Evolutionary conservation across 1,140 invertebrate species (phyloP), one percentile per base, ranked within the genome.

Genomic region (Drosophila quadrilineata): DNA sequence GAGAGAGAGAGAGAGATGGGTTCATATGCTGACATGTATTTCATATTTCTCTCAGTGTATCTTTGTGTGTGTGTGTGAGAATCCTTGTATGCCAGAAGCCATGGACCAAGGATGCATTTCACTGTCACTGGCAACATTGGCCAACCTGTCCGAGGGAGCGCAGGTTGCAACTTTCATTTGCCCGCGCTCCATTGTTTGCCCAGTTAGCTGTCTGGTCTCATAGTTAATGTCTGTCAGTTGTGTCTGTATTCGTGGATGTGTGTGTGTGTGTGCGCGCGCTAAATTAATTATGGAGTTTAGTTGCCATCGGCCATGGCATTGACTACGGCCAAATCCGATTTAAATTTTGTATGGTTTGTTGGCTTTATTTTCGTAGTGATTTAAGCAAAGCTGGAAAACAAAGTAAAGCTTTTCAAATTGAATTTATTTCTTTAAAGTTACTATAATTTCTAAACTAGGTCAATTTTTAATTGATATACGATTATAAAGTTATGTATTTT

Each of bases 81-180:
- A 40, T 3, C 26, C 24, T n/a, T n/a, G n/a, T 8, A 9, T 14
- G 31, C 6, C 43, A 46, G 24, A 35, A 16, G 9, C 33, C 35
- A 8, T 52, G 38, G 53, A 12, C 26, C 19, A 33, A 28, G 12
- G 16, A 24, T 66, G 46, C 54, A 58, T 49, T 41, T 49, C 43
- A 56, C 69, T 67, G 69, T 46, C 64, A 53, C 26, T 48, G 14
- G 26, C 46, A 66, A 10, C 28, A 28, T 26, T 48, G 17, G 49
- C 41, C 26, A 26, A 24, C 31, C 48, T 56, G 45, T 49, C n/a
- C 65, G 16, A 24, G 10, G 10, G 31, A 29, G 43, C 35, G 24
- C 49, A 56, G 59, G 60, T 48, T 38, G 43, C 50, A 62, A 49
- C 64, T 68, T 40, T 54, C 67, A 66, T 59, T 66, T 58, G 56